Percentiles rank a stretch among this genome's conserved stretches.
Evolutionary conservation across 2,888 invertebrate genomes (phyloP).

Genomic region (Tridacna crocea): DNA sequence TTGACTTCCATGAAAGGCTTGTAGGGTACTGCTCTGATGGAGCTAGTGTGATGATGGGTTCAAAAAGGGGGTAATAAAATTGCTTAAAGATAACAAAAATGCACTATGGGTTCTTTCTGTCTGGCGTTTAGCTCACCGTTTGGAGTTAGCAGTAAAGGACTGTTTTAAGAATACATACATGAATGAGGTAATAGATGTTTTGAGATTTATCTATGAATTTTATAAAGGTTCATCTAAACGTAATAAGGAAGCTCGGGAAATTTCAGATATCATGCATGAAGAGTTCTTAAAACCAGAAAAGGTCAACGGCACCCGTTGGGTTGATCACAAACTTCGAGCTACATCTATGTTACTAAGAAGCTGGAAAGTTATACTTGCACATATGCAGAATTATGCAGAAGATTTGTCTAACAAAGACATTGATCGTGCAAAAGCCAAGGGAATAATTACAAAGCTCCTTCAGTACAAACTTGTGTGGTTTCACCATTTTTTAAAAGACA

Average conservation of each 20-base stretch:
- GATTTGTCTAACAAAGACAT: conserved; percentile 22
- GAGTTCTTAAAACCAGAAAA: conserved; percentile 29
- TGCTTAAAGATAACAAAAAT: conserved; percentile 14
- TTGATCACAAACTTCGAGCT: conserved; percentile 30
- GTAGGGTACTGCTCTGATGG: conserved; percentile 47
- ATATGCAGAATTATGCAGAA: conserved; percentile 45
- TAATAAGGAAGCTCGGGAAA: conserved; percentile 15
- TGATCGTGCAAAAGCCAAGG: conserved; percentile 49
- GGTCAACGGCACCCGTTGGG: conserved; percentile 39
- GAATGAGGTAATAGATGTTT: conserved; percentile 20
- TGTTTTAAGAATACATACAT: conserved; percentile 33
- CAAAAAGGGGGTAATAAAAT: conserved; percentile 26
- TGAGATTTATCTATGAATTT: conserved; percentile 25
- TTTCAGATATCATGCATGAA: conserved; percentile 27
- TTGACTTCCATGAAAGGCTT: conserved; percentile 20
- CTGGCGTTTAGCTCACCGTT: conserved; percentile 36
- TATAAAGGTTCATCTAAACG: conserved; percentile 32
- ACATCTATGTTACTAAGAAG: conserved; percentile 25
- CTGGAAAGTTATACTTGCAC: conserved; percentile 36
- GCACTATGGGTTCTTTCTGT: conserved; percentile 35
- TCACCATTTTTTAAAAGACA: conserved; percentile 39
- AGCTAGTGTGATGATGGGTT: conserved; percentile 37
- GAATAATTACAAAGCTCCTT: conserved; percentile 32
- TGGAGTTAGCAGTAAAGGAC: conserved; percentile 41
- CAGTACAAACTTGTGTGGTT: conserved; percentile 37